Conservation (phyloP, 2,113 vertebrate species). For the Corythornis madagascariensis region DNA sequence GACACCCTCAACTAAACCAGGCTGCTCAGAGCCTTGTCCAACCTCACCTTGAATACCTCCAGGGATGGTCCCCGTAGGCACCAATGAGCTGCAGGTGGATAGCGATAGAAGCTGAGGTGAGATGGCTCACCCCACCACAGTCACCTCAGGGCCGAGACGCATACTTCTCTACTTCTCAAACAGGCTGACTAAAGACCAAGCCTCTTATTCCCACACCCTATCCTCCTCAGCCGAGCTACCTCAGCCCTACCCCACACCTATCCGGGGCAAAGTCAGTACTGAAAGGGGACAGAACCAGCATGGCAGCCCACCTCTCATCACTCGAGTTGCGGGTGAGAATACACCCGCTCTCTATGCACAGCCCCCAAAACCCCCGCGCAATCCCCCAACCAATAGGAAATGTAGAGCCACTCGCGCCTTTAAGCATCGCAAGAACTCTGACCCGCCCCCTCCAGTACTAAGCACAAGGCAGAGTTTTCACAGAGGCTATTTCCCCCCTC, state of each 20-base stretch:
- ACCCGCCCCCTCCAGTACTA: neutral
- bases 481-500: conserved; percentile 27
- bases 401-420: neutral
- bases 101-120: neutral
- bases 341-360: neutral
- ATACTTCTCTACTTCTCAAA: neutral
- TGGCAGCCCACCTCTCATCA: neutral
- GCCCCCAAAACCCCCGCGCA: neutral
- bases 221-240: neutral
- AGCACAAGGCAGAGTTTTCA: neutral
- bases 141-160: neutral
- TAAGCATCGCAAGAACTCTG: neutral
- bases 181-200: neutral
- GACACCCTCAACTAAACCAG: no score
- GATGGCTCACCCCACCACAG: neutral
- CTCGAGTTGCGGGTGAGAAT: neutral
- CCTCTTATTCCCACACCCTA: neutral
- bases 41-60: no score
- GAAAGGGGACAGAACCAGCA: neutral
- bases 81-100: neutral
- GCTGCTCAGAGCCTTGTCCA: no score
- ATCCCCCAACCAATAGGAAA: neutral
- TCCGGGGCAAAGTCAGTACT: neutral
- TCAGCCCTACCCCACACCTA: neutral
- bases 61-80: neutral